These are phyloP conservation scores for Rhizomys pruinosus DNA, from an alignment of 2,113 vertebrate genomes.

Conservation along the genomic window DNA sequence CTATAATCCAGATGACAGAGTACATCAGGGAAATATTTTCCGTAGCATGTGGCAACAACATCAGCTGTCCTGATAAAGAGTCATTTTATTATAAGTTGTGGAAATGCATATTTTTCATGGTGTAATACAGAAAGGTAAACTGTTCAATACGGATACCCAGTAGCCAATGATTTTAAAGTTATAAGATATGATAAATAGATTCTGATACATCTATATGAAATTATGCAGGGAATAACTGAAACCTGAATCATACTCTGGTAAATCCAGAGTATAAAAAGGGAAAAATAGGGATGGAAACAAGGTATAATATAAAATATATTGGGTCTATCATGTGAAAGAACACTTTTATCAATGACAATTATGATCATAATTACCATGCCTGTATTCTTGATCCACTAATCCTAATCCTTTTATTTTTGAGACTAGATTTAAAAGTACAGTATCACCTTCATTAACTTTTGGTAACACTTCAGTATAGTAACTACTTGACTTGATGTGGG, in stretches of 20 bases:
- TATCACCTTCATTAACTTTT: not conserved
- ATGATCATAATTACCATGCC: not conserved
- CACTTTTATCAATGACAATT: not conserved
- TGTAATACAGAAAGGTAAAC: conserved; percentile 4
- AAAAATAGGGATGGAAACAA: not conserved
- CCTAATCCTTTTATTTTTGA: not conserved
- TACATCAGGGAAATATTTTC: not conserved
- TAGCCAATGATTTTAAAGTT: not conserved
- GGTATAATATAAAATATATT: not conserved
- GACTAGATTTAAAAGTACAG: not conserved
- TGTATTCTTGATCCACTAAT: not conserved
- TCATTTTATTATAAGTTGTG: not conserved
- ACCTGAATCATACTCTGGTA: not conserved
- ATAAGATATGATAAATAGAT: not conserved
- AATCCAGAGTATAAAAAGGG: not conserved
- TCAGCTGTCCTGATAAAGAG: not conserved
- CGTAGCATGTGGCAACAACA: not conserved
- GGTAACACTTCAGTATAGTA: not conserved
- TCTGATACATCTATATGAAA: not conserved
- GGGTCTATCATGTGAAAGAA: not conserved
- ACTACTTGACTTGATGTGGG: not conserved
- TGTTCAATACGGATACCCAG: not conserved
- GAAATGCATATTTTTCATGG: conserved; percentile 5
- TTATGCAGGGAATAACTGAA: not conserved
- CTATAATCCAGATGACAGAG: conserved; percentile 40